Evolutionary conservation across 2,797 vertebrate genomes (phyloP), one percentile per base, ranked within the genome.

Genomic region (Loriculus beryllinus): DNA sequence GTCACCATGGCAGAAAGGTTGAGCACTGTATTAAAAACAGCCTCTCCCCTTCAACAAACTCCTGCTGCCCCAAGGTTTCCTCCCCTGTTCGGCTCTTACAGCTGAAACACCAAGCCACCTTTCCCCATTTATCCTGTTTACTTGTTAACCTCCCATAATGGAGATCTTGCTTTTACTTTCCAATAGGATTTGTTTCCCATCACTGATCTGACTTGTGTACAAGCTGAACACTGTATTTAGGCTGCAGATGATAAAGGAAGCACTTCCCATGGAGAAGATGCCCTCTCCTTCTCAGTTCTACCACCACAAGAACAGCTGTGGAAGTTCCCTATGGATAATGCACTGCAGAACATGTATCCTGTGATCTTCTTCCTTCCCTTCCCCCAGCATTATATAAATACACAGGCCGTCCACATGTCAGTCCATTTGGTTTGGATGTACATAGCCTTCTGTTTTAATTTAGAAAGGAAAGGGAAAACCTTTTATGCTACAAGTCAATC

Each of bases 321-420:
- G 37, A 94, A 97, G 87, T 79, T 95, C 91, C 70, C 84, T 86
- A 42, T 16, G 8, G 93, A 75, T 82, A 45, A 64, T 26, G 7
- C 65, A 77, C 80, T 70, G 77, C 43, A 90, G 56, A 94, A 82
- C 68, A 84, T 82, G 91, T 74, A 60, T 87, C 52, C 77, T 2
- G 3, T 82, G 90, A 86, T 93, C 70, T 83, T 95, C 68, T 86
- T 69, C 62, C 22, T 94, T 94, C 95, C 95, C 95, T 95, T 92
- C 94, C 95, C 95, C 94, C 94, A 96, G 40, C 74, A 86, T 97
- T 96, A 96, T 86, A 97, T 96, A 97, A 96, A 91, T 62, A 74
- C 52, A 91, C 75, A 88, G 52, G 45, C 63, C 14, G 4, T 69
- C 91, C 92, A 94, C 70, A 17, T 92, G 92, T 88, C 91, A 86